A percentile compares a stretch with the other conserved stretches of the same genome.
Evolutionary conservation across 1,140 invertebrate species (phyloP).

Genomic region (Geopemphigus sp.): DNA sequence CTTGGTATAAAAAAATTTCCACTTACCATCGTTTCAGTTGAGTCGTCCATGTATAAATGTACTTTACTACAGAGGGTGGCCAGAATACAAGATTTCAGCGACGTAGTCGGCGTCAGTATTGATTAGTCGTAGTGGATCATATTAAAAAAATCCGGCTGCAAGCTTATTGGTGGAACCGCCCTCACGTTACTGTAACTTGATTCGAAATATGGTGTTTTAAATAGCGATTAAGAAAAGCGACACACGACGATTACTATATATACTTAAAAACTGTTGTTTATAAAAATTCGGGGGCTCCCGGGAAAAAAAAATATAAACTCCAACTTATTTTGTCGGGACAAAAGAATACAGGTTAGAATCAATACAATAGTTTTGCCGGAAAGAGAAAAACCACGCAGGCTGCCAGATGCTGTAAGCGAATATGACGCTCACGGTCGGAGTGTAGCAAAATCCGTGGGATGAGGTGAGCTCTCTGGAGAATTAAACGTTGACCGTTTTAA

Average conservation of each 20-base stretch:
- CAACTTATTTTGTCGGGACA: constrained; percentile 29
- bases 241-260: neutral
- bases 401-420: constrained; percentile 24
- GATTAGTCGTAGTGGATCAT: constrained; percentile 45
- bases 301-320: constrained; percentile 39
- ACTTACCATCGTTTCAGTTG: constrained; percentile 17
- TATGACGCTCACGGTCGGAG: neutral
- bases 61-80: neutral
- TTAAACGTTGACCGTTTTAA: too few relatives aligned
- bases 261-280: constrained; percentile 30
- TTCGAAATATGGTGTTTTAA: too few relatives aligned
- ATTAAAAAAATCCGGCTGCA: constrained; percentile 45
- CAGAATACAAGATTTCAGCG: constrained; percentile 34
- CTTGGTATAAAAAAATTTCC: too few relatives aligned
- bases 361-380: constrained; percentile 49
- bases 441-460: too few relatives aligned
- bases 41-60: neutral
- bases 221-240: too few relatives aligned
- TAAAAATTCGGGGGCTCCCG: constrained; percentile 27
- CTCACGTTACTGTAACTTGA: constrained; percentile 1
- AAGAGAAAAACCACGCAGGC: constrained; percentile 39
- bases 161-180: constrained; percentile 48
- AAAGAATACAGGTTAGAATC: constrained; percentile 50
- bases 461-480: too few relatives aligned
- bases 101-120: constrained; percentile 42